Evolutionary conservation across 1,140 invertebrate genomes (phyloP).

Genomic region (Drosophila sp.): DNA sequence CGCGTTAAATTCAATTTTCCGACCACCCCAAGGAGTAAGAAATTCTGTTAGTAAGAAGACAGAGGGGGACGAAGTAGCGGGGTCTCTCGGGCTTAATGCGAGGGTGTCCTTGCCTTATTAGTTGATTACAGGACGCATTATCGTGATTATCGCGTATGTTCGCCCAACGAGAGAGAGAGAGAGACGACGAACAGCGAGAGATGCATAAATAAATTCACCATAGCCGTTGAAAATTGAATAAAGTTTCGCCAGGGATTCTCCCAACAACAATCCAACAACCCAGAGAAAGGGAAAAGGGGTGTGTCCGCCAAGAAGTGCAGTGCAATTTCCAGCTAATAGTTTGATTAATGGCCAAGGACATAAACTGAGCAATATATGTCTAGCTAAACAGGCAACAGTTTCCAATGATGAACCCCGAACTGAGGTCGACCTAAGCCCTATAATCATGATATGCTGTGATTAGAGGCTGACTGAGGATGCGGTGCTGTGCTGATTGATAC

Average conservation of each 20-base stretch:
- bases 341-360: constrained; percentile 80
- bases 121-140: constrained; percentile 85
- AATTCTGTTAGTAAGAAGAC: not conserved
- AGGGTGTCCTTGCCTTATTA: constrained; percentile 78
- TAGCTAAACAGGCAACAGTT: constrained; percentile 51
- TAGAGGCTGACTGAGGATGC: constrained; percentile 1
- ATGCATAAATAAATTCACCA: constrained; percentile 66
- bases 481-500: constrained; percentile 63
- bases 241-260: constrained; percentile 6
- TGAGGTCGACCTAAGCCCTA: constrained; percentile 37
- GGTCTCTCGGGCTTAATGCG: constrained; percentile 29
- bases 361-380: constrained; percentile 64
- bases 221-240: constrained; percentile 35
- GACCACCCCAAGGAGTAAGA: constrained; percentile 39
- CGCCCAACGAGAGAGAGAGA: not conserved
- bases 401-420: constrained; percentile 7
- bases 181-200: constrained; percentile 22
- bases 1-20: constrained; percentile 84
- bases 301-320: constrained; percentile 50
- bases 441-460: constrained; percentile 37
- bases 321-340: constrained; percentile 80
- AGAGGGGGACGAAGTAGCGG: not conserved
- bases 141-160: constrained; percentile 83
- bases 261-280: not conserved
- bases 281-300: no score